Evolutionary conservation across 2,113 vertebrate species (phyloP), one percentile per base, ranked within the genome.

Genomic region (Capricornis sumatraensis): DNA sequence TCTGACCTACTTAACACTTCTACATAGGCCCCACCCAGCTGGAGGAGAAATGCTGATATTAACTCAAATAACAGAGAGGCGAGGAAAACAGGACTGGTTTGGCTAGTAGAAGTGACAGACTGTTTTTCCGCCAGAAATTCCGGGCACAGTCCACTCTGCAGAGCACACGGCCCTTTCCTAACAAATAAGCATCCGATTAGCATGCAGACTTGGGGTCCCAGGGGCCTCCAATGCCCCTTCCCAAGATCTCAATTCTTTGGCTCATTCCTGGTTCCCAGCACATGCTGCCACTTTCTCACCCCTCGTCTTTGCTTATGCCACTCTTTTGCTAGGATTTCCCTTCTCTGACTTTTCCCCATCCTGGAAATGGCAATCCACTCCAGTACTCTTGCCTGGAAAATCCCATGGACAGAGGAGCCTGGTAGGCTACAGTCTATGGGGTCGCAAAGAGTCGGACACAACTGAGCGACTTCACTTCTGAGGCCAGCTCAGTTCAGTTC

Each of bases 1-100:
- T 81, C 7, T 95, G 96, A 95, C 94, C 87, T 94, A 85, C 55
- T 96, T 94, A 87, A 87, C 85, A 83, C 62, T 85, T 94, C 81
- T 93, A 78, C 89, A 8, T 21, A 53, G 76, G 43, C 15, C 47
- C 71, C 87, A 78, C 81, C 57, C 76, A 43, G 40, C 47, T 76
- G 58, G 83, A 67, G 76, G 40, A 91, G 76, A 93, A 89, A 62
- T 1, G 14, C 33, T 47, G 58, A 7, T 33, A 15, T 57, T 71
- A 64, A 57, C 74, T 84, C 92, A 64, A 67, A 57, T 45, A 6
- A 57, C 1, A 5, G 1, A 60, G 50, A 81, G 5, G 30, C 19
- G 30, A 50, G 40, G 64, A 89, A 85, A 58, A 64, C 25, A 2
- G 28, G 19, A 57, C 27, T 19, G 27, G 30, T 33, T n/a, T 52